phyloP scores from a whole-genome alignment of 2,888 invertebrate species.

The Cyclophora punctaria region DNA sequence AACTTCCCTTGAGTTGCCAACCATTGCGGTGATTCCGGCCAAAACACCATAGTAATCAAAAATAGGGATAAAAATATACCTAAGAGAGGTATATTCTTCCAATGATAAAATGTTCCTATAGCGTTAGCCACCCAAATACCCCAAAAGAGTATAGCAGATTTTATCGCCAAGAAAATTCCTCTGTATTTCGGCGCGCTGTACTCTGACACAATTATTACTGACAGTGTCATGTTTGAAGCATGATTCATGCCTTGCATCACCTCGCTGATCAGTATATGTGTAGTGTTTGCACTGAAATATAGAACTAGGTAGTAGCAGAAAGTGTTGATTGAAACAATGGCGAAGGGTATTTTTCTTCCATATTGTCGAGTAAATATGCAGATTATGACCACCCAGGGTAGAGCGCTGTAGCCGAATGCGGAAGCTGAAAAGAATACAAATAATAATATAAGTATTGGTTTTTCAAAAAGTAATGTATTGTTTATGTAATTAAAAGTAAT shows the following conservation, averaged over 20 bases:
- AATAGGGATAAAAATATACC: slow-evolving; percentile 18
- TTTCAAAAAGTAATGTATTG: too few species aligned
- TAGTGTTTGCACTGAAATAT: slow-evolving; percentile 21
- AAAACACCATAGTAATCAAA: slow-evolving; percentile 10
- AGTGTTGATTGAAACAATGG: slow-evolving; percentile 19
- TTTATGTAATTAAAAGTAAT: too few species aligned
- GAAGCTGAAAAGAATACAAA: slow-evolving; percentile 26
- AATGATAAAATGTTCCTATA: slow-evolving; percentile 28
- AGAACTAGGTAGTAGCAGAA: slow-evolving; percentile 19
- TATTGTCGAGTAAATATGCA: slow-evolving; percentile 20
- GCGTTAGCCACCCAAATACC: slow-evolving; percentile 32
- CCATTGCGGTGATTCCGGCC: slow-evolving; percentile 32
- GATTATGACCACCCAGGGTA: slow-evolving; percentile 29
- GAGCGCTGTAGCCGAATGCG: slow-evolving; percentile 25
- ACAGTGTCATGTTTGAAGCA: slow-evolving; percentile 21
- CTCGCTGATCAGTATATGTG: slow-evolving; percentile 26
- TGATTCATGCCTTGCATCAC: slow-evolving; percentile 27
- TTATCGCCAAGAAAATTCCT: slow-evolving; percentile 26
- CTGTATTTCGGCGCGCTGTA: slow-evolving; percentile 26
- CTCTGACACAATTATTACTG: slow-evolving; percentile 24
- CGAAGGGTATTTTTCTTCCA: slow-evolving; percentile 28
- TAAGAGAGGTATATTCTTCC: slow-evolving; percentile 26
- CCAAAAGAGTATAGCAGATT: slow-evolving; percentile 28
- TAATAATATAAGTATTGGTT: not conserved
- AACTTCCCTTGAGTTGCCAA: slow-evolving; percentile 24